Conservation (phyloP, 2,888 invertebrate genomes). For the Euclidia mi region DNA sequence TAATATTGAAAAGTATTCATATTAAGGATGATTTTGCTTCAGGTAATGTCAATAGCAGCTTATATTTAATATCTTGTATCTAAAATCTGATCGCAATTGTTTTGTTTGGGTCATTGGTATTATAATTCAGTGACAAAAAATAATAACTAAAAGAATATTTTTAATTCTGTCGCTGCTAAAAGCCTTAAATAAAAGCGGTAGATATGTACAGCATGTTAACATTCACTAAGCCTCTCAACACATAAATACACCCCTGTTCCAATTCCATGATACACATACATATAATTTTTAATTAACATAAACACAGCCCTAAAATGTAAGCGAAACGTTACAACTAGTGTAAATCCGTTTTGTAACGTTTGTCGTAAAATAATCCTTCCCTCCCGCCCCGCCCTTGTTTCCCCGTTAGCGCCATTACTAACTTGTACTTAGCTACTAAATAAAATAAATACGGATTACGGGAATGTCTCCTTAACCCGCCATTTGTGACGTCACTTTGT, state of each 20-base stretch:
- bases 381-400: constrained; percentile 41
- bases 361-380: constrained; percentile 65
- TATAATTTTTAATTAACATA: constrained; percentile 45
- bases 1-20: no score
- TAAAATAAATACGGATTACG: constrained; percentile 77
- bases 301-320: constrained; percentile 32
- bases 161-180: not conserved
- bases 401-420: constrained; percentile 65
- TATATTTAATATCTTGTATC: no score
- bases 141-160: no score
- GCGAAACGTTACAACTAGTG: constrained; percentile 46
- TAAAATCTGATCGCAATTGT: no score
- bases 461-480: constrained; percentile 67
- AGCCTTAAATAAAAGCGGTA: not conserved
- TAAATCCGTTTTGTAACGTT: constrained; percentile 54
- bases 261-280: not conserved
- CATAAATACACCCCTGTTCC: not conserved
- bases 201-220: not conserved
- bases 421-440: constrained; percentile 74
- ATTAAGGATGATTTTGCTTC: no score
- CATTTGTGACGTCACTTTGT: no score
- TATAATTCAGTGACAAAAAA: no score
- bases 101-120: no score
- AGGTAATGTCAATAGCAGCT: no score
- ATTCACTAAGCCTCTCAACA: not conserved